These are phyloP conservation scores for Nycticryphes semicollaris DNA, from an alignment of 2,113 vertebrate species.

Conservation along the genomic window DNA sequence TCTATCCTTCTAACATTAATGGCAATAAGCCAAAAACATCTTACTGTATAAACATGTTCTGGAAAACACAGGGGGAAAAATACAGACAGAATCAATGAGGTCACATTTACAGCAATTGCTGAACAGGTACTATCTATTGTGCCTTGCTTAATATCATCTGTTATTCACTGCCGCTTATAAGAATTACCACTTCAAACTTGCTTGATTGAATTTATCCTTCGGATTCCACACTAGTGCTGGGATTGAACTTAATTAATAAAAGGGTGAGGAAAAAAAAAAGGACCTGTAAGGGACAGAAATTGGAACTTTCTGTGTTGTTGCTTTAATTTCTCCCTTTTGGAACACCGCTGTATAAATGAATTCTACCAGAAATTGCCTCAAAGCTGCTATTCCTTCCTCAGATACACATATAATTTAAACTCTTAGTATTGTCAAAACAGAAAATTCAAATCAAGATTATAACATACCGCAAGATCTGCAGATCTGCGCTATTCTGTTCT, in stretches of 20 bases:
- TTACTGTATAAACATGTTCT: neutral
- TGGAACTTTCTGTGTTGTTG: neutral
- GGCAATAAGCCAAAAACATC: neutral
- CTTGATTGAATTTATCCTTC: neutral
- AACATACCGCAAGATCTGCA: neutral
- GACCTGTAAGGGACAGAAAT: neutral
- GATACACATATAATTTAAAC: neutral
- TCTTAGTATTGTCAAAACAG: neutral
- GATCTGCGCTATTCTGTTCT: neutral
- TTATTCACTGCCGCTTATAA: neutral
- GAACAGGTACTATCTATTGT: neutral
- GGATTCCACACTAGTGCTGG: neutral
- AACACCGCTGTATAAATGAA: neutral
- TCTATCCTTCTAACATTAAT: neutral
- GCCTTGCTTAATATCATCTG: neutral
- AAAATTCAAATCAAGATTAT: neutral
- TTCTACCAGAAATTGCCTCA: neutral
- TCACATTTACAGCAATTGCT: neutral
- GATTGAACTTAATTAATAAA: neutral
- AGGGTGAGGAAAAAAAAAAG: rapidly evolving
- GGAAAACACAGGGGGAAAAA: neutral
- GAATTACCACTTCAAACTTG: neutral
- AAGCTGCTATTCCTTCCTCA: neutral
- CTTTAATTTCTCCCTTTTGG: neutral
- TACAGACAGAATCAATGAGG: neutral